A percentile compares a stretch with the other conserved stretches of the same genome.
phyloP scores from a whole-genome alignment of 2,888 invertebrate genomes.

The Meiosimyza platycephala region DNA sequence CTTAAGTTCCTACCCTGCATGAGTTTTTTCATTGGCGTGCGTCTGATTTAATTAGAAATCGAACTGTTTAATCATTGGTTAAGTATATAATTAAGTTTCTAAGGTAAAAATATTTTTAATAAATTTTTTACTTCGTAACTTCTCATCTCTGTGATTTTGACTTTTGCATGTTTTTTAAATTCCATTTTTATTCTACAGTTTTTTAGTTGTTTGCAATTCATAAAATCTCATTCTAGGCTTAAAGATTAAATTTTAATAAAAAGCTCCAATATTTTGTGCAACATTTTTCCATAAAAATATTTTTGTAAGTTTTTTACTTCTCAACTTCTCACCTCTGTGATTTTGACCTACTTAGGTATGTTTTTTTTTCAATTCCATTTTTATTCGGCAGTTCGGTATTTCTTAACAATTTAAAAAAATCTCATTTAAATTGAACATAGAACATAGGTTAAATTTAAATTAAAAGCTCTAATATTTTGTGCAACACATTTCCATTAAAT shows the following conservation, averaged over 20 bases:
- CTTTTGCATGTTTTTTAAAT: neutral
- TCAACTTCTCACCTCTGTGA: too few species aligned
- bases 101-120: too few species aligned
- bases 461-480: neutral
- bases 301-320: too few species aligned
- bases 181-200: neutral
- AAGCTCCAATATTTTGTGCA: constrained; percentile 10
- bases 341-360: too few species aligned
- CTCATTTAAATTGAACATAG: constrained; percentile 7
- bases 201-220: neutral
- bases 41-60: too few species aligned
- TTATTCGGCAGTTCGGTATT: neutral
- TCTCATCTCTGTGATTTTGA: too few species aligned
- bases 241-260: neutral
- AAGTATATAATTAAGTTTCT: too few species aligned
- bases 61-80: too few species aligned
- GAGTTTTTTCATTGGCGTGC: too few species aligned
- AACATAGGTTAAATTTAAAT: neutral
- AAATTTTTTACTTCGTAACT: too few species aligned
- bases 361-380: constrained; percentile 1
- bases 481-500: constrained; percentile 18
- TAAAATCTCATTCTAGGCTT: neutral
- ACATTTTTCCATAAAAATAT: neutral
- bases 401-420: constrained; percentile 1
- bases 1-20: too few species aligned